Evolutionary conservation across 2,113 vertebrate species (phyloP), one percentile per base, ranked within the genome.

Genomic region (Gorsachius goisagi): DNA sequence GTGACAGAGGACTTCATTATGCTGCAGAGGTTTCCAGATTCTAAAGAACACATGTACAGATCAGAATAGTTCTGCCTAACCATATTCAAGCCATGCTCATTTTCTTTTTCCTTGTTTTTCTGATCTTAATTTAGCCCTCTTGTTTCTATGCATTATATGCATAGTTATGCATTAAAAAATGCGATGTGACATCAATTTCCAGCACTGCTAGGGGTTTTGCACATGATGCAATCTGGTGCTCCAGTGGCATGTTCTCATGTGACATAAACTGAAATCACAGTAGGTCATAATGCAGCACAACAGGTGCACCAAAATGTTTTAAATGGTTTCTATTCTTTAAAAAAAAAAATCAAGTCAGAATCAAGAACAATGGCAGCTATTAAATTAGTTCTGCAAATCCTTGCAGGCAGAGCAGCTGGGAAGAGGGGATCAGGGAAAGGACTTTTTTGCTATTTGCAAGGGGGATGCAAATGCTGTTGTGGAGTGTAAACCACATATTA

Each of bases 281-380:
- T 53, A 73, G 69, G 94, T 95, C 96, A 93, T 79, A 97, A 94
- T 81, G 79, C 79, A 47, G 13, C 92, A 97, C 95, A 98, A 98
- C 95, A 98, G 97, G 97, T 98, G 90, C 93, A 96, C 73, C 39
- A 88, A 95, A 93, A 98, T 91, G 50, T 97, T 97, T 96, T 95
- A 93, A 98, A 94, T 85, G 47, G 32, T 96, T 96, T 93, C 68
- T 94, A 72, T 94, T 95, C 20, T 92, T 96, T 39, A 3, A 26
- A 37, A 62, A 37, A 56, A 59, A 58, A n/a, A 58, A 37, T 37
- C 67, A 93, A 95, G 76, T 97, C 96, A 97, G 86, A 97, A 96
- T 97, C 96, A 97, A 96, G 89, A 98, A 95, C 95, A 98, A 97
- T 94, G 84, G 67, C 94, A 95, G 76, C 69, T 88, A 97, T 97